phyloP scores from a whole-genome alignment of 2,797 vertebrate species.

The Microtus obscurus region DNA sequence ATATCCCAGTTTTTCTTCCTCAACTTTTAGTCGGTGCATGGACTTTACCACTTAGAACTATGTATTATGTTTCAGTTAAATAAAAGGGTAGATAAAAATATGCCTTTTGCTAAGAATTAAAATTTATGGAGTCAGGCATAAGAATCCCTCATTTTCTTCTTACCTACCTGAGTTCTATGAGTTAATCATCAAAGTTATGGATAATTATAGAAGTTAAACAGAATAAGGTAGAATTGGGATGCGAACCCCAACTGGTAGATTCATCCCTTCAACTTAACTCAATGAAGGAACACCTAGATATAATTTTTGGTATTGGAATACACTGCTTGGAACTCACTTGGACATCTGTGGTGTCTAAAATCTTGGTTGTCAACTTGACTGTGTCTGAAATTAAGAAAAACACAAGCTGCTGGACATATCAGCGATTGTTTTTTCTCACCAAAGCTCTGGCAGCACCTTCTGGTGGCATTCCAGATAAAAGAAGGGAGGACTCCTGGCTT shows the following conservation, averaged over 20 bases:
- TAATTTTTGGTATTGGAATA: slow-evolving; percentile 21
- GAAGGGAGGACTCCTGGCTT: not conserved
- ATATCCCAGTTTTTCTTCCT: slow-evolving; percentile 14
- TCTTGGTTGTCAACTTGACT: not conserved
- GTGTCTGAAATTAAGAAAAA: not conserved
- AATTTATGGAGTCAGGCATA: not conserved
- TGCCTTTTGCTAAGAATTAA: not conserved
- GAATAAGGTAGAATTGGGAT: not conserved
- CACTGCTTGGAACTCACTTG: not conserved
- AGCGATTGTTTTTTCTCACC: no score
- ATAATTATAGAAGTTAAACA: slow-evolving; percentile 20
- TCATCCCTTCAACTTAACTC: not conserved
- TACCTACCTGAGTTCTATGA: not conserved
- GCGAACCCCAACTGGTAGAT: slow-evolving; percentile 3
- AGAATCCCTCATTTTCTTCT: slow-evolving; percentile 6
- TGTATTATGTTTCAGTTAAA: not conserved
- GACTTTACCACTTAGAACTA: not conserved
- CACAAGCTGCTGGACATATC: not conserved
- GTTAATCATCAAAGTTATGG: slow-evolving; percentile 19
- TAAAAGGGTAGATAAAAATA: not conserved
- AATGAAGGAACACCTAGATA: slow-evolving; percentile 3
- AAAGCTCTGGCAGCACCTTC: not conserved
- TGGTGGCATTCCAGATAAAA: not conserved
- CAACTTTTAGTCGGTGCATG: not conserved
- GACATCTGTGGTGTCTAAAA: not conserved